These are phyloP conservation scores for Phymatocera aterrima DNA, from an alignment of 2,888 invertebrate species.

Conservation along the genomic window DNA sequence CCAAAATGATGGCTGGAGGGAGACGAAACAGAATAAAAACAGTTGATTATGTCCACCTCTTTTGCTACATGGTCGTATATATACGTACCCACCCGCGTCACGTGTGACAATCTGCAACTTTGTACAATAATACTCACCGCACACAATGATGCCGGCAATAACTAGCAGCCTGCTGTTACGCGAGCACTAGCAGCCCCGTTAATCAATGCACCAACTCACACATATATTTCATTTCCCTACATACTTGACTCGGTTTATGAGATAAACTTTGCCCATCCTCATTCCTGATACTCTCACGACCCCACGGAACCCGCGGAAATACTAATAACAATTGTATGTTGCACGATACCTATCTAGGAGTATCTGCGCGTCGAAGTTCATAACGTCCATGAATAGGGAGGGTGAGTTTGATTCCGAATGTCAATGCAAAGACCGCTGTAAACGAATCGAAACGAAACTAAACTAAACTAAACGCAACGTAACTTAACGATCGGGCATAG, in stretches of 20 bases:
- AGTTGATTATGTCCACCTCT: slow-evolving; percentile 6
- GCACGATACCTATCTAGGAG: background rate
- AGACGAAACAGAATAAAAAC: slow-evolving; percentile 9
- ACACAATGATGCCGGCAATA: slow-evolving; percentile 33
- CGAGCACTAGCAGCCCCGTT: background rate
- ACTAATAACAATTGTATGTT: background rate
- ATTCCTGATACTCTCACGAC: slow-evolving; percentile 22
- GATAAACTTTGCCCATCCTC: slow-evolving; percentile 30
- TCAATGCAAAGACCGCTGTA: background rate
- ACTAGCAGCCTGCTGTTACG: slow-evolving; percentile 37
- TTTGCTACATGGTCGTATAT: background rate
- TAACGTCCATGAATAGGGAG: background rate
- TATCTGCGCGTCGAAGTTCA: background rate
- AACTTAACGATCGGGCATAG: slow-evolving; percentile 70
- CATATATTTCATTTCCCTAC: slow-evolving; percentile 41
- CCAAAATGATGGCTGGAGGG: slow-evolving; percentile 9
- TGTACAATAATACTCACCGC: slow-evolving; percentile 33
- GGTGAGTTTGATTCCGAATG: background rate
- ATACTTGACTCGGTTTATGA: slow-evolving; percentile 38
- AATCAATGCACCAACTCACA: slow-evolving; percentile 30
- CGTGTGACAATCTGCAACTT: slow-evolving; percentile 25
- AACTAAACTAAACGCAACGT: slow-evolving; percentile 12
- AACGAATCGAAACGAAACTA: slow-evolving; percentile 15
- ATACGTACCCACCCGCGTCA: background rate
- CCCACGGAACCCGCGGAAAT: background rate